Base-by-base conservation (phyloP, 2,113 vertebrate species). In the Misgurnus mizolepis region DNA sequence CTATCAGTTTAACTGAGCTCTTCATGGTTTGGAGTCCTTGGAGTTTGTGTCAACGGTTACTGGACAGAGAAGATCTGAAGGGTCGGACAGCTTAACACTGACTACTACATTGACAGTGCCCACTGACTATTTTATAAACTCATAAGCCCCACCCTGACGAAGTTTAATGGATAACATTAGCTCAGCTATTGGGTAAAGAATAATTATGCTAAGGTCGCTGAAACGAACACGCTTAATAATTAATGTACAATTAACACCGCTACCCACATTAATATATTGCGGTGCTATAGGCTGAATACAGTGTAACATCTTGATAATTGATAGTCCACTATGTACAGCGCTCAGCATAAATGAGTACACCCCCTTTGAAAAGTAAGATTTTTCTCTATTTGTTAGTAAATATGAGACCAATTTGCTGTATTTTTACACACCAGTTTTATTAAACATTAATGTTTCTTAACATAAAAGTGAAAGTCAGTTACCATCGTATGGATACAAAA, bases 11-110 rank as follows among this genome's bases (percentile, higher is more conserved):
- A 40, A 83, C 64, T 77, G 88, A 89, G 88, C 89, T 90, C 22
- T 91, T 88, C 93, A 92, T 94, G 88, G 88, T 92, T 34, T 88
- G 87, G 82, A 75, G 65, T 73, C 60, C 0, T 15, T 34, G 27
- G 27, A 34, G 27, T 34, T 34, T 17, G 17, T n/a, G 17, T 58
- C 17, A 58, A 18, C 55, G 8, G 18, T 58, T 18, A 58, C 8
- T 3, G 45, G 14, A 75, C 58, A 65, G 61, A 12, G 70, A n/a
- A 61, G 68, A 6, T 49, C 22, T 58, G 43, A 76, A 14, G 62
- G 56, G 34, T 58, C 5, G 41, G 50, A 45, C 45, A 60, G 27
- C 49, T 55, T 77, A 53, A 74, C 8, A 15, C 43, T 12, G 39
- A 5, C 69, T 50, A 34, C 22, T 17, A 34, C 27, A 34, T 34